Base-by-base conservation (phyloP, 2,113 vertebrate genomes). In the Melanerpes aurifrons region DNA sequence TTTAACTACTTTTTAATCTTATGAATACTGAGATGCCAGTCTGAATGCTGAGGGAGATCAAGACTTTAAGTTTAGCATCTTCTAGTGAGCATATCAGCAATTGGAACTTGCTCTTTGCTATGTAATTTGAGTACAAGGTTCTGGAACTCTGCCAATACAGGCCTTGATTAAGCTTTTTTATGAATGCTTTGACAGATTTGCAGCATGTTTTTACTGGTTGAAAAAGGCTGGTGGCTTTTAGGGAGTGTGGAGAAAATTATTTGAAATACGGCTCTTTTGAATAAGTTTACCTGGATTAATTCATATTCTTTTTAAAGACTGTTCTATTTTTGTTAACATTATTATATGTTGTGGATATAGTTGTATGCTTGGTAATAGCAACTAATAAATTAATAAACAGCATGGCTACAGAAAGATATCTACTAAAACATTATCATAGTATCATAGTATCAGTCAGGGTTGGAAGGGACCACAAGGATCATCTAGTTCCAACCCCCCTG, bases 191-290 rank as follows among this genome's bases (percentile, higher is more conserved):
- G 37, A 73, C 53, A 67, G 35, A 40, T 63, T 76, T 56, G 40
- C 17, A 31, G 26, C 3, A 6, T 40, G 28, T 57, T 90, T 87
- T 75, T n/a, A 37, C 15, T 59, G 32, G 22, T 85, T 82, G 47
- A 85, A 84, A 50, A 11, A 57, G 14, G 4, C 35, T 73, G 24
- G 48, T 77, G 14, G 19, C 21, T 94, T 71, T 57, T 70, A 5
- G 1, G 1, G 14, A 20, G 7, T 26, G 3, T 3, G 45, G n/a
- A 28, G 11, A 5, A 26, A 8, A 1, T 37, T 7, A 10, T 76
- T 89, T 90, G 48, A 61, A 84, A 28, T 40, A 35, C 70, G 17
- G 7, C 2, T 5, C 9, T 31, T 76, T 85, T 59, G 48, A 59
- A 63, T 56, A 31, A 74, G 3, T n/a, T 25, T 86, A 17, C 31